Evolutionary conservation across 2,797 vertebrate genomes (phyloP).

Genomic region (Danio jaintianensis): DNA sequence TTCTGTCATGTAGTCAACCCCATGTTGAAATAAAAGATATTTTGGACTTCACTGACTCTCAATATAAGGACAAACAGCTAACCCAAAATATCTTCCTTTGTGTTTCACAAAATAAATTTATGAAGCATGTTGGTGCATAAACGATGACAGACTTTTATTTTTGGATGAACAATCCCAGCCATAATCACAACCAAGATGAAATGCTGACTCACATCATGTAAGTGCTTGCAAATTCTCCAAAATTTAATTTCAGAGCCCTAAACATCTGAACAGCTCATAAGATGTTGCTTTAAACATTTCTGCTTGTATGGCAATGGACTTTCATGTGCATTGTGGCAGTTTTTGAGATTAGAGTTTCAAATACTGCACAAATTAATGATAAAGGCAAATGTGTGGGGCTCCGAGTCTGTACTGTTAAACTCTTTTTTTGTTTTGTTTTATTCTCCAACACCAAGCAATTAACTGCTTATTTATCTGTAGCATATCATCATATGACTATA

Average conservation of each 20-base stretch:
- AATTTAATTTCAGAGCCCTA: neutral
- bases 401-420: slow-evolving; percentile 17
- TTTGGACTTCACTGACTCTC: neutral
- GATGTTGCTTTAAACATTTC: neutral
- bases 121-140: neutral
- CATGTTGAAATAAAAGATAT: too few species aligned
- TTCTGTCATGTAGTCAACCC: too few species aligned
- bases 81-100: neutral
- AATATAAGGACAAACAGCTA: too few species aligned
- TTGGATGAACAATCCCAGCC: neutral
- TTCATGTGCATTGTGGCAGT: neutral
- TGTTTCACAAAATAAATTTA: neutral
- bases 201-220: neutral
- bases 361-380: slow-evolving; percentile 15
- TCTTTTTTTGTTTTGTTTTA: neutral
- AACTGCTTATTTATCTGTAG: slow-evolving; percentile 37
- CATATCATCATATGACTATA: slow-evolving; percentile 66
- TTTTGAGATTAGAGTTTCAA: neutral
- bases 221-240: neutral
- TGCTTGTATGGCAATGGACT: neutral
- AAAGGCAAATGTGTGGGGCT: slow-evolving; percentile 5
- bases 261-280: neutral
- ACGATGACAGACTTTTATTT: neutral
- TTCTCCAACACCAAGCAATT: slow-evolving; percentile 17
- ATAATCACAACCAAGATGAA: neutral